Base-by-base conservation (phyloP, 1,140 invertebrate genomes). In the Drosophila subobscura region DNA sequence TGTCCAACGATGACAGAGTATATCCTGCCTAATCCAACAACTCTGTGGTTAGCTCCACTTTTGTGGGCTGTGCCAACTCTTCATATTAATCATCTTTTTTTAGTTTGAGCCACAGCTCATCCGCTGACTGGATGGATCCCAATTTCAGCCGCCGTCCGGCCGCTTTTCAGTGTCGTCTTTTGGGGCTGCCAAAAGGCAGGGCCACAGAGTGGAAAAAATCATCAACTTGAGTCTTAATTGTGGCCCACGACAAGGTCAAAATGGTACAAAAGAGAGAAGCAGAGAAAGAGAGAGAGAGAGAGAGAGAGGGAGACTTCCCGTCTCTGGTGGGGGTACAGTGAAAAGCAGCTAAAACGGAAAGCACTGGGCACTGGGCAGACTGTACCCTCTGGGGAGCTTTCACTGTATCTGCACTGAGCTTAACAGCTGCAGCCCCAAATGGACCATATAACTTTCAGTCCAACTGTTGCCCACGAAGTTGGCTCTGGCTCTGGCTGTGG, bases 401-500 rank as follows among this genome's bases (percentile, higher is more conserved):
- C 33, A 37, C 33, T 37, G 33, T 37, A 37, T 37, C 33, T 37
- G 33, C 12, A 73, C 80, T 20, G 16, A 20, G 58, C 83, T 20
- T 1, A 20, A 88, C 81, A 86, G 78, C 78, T 81, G 81, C 81
- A 76, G 67, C 74, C 72, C 75, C 81, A 88, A 88, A 86, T 85
- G 80, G 81, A 86, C 83, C 83, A 86, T 71, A 81, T 88, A 86
- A 81, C 77, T 88, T 88, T 86, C 74, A 88, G 74, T 77, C 73
- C 81, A 86, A 86, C 83, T 78, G 81, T 81, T 86, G 72, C 68
- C 41, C 29, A 42, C 50, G 23, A 14, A 44, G 51, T 20, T 33
- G 55, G 7, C 57, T 8, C 8, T 50, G 29, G 6, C 27, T 0
- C 12, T 14, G 12, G 12, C 16, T 14, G 42, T 44, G 12, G 1